Evolutionary conservation across 2,113 vertebrate genomes (phyloP), one percentile per base, ranked within the genome.

Genomic region (Oreochromis spilurus): DNA sequence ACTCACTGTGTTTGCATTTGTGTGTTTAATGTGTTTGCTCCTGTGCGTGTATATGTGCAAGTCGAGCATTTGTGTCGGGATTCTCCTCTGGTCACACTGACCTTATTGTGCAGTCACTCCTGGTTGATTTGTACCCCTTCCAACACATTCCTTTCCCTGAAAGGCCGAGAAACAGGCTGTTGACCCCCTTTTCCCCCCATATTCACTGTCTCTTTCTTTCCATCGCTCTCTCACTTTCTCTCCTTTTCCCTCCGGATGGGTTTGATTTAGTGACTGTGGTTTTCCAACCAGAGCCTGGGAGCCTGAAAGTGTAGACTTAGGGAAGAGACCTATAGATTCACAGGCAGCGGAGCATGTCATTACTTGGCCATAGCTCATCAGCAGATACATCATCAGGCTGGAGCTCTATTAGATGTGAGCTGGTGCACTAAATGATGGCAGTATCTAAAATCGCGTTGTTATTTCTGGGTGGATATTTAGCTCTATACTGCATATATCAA

Each of bases 231-330:
- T 26, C 82, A 21, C 87, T 81, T 87, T 79, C 84, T 79, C 83
- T 93, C 89, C 12, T 62, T 80, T 87, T 90, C 54, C 70, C 87
- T 88, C 83, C 83, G 85, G 88, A 94, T 94, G 91, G 90, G 65
- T 94, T 95, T 94, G 94, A 95, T 95, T 95, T 95, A 95, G 88
- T 93, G 92, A 93, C 52, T 95, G 87, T 94, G 94, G 90, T 93
- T 95, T 95, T 95, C 91, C 92, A 91, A 88, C 79, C 87, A 85
- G 81, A 92, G 88, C 84, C 90, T 89, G 78, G 85, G 83, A 94
- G 94, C 85, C 92, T 90, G 89, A 84, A 75, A 88, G 83, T 85
- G 90, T 75, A 91, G 92, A 92, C 89, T 89, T 79, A 84, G 72
- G 80, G 80, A 26, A 87, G 89, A 94, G 92, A 93, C 88, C 92